phyloP scores from a whole-genome alignment of 2,797 vertebrate species.

The Cyclura pinguis region DNA sequence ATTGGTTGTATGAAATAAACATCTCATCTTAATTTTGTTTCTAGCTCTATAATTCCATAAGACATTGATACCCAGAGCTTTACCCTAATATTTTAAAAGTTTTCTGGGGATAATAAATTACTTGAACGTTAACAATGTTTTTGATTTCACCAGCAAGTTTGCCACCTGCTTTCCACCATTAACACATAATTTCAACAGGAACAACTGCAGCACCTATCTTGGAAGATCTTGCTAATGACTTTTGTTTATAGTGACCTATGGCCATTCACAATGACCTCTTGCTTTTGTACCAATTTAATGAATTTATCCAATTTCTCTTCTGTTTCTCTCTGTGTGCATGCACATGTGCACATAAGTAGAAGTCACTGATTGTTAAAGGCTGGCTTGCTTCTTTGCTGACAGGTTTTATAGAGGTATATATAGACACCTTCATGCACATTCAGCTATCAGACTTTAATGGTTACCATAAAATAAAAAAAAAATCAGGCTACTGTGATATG shows the following conservation, averaged over 20 bases:
- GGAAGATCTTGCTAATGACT: conserved; percentile 15
- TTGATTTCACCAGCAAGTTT: conserved; percentile 32
- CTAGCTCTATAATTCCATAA: not conserved
- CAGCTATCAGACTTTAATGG: conserved; percentile 4
- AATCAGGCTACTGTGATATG: not conserved
- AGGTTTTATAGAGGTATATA: not conserved
- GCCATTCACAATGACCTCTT: conserved; percentile 16
- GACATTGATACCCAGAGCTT: conserved; percentile 4
- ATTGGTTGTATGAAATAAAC: conserved; percentile 1
- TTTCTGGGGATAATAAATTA: conserved; percentile 26
- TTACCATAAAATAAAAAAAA: not conserved
- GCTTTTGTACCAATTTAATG: not conserved
- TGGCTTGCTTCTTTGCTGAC: conserved; percentile 20
- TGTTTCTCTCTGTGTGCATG: not conserved
- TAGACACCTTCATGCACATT: not conserved
- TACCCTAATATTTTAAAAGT: conserved; percentile 31
- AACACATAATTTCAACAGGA: conserved; percentile 30
- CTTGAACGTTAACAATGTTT: conserved; percentile 31
- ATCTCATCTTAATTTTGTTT: conserved; percentile 3
- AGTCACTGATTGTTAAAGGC: not conserved
- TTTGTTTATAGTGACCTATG: conserved; percentile 10
- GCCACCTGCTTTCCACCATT: conserved; percentile 30
- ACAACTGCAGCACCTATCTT: conserved; percentile 8
- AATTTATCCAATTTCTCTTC: conserved; percentile 24
- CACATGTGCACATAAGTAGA: not conserved